Percentiles rank a stretch among this genome's conserved stretches.
Evolutionary conservation across 2,113 vertebrate species (phyloP).

Genomic region (Illadopsis cleaveri): DNA sequence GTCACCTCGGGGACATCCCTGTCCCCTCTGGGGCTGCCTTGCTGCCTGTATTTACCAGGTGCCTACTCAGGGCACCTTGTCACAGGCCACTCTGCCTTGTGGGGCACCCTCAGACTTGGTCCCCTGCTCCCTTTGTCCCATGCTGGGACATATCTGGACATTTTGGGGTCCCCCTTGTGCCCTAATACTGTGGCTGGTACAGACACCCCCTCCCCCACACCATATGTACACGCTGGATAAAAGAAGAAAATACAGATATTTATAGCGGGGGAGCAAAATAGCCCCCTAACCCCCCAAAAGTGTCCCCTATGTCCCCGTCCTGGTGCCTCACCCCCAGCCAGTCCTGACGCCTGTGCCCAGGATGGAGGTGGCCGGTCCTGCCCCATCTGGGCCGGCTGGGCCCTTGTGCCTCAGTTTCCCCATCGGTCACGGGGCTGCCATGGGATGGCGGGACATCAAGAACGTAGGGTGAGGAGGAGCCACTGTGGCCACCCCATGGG

Average conservation of each 20-base stretch:
- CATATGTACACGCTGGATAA: slow-evolving; percentile 13
- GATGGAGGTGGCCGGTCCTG: background rate
- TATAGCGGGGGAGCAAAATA: background rate
- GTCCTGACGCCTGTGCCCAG: background rate
- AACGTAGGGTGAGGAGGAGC: background rate
- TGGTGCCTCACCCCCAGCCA: background rate
- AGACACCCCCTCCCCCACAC: background rate
- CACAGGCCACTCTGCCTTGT: background rate
- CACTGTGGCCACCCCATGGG: fast-evolving
- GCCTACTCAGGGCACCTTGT: background rate
- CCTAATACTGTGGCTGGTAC: slow-evolving; percentile 23
- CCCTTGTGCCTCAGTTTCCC: slow-evolving; percentile 12
- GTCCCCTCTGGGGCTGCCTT: background rate
- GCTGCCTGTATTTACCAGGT: background rate
- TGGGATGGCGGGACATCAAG: background rate
- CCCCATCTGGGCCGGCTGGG: background rate
- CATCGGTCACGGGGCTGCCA: fast-evolving
- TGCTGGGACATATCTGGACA: background rate
- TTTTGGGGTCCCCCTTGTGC: background rate
- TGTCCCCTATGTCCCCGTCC: background rate
- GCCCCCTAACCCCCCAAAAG: background rate
- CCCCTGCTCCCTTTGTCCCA: background rate
- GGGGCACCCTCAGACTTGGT: background rate
- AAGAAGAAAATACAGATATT: slow-evolving; percentile 64
- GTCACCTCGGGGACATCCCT: background rate